Percentiles rank a stretch among this genome's conserved stretches.
Conservation (phyloP, 1,140 invertebrate genomes). For the Octopus sinensis region DNA sequence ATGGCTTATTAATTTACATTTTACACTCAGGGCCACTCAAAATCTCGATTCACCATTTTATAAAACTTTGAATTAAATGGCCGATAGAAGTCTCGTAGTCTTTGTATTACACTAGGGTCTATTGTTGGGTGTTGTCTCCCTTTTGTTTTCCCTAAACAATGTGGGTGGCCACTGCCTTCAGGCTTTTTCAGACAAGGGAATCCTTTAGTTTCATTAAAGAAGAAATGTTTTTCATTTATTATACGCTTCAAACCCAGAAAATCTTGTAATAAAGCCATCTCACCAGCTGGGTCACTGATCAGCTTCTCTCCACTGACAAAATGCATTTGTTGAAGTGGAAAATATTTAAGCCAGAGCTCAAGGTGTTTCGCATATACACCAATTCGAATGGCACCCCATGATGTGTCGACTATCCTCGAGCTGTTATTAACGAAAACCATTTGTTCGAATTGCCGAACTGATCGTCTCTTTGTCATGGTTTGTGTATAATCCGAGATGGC, state of each 20-base stretch:
- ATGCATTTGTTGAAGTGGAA: conserved; percentile 71
- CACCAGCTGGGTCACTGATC: conserved; percentile 77
- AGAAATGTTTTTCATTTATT: conserved; percentile 76
- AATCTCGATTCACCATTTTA: conserved; percentile 29
- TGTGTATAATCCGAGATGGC: conserved; percentile 89
- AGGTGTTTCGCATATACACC: conserved; percentile 81
- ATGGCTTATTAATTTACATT: background rate
- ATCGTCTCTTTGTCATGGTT: conserved; percentile 25
- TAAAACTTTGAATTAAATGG: conserved; percentile 55
- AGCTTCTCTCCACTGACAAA: conserved; percentile 83
- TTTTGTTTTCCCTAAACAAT: conserved; percentile 57
- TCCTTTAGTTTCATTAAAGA: conserved; percentile 50
- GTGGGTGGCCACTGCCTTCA: conserved; percentile 60
- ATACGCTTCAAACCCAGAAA: conserved; percentile 78
- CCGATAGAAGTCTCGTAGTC: conserved; percentile 52
- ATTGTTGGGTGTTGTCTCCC: conserved; percentile 56
- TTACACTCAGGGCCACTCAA: conserved; percentile 31
- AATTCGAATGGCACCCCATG: conserved; percentile 67
- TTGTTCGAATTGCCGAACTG: conserved; percentile 30
- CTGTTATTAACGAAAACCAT: conserved; percentile 60
- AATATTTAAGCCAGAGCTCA: conserved; percentile 78
- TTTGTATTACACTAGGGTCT: conserved; percentile 43
- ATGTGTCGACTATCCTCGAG: conserved; percentile 22
- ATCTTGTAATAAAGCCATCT: conserved; percentile 76
- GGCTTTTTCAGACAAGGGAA: conserved; percentile 59